Evolutionary conservation across 2,888 invertebrate genomes (phyloP).

Genomic region (Thereva nobilitata): DNA sequence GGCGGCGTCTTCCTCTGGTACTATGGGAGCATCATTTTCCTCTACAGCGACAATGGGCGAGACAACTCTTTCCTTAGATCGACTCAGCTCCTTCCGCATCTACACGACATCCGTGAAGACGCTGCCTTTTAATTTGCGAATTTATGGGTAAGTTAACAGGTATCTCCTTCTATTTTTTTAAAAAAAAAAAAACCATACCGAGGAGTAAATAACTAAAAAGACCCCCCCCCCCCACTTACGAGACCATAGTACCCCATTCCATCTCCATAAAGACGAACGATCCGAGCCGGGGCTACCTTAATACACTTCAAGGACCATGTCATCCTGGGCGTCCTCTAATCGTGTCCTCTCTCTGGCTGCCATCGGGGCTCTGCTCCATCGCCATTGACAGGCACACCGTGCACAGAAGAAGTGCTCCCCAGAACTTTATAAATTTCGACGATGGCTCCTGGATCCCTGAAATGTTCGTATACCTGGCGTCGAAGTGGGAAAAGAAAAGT

Average conservation of each 20-base stretch:
- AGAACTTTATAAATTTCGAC: constrained; percentile 24
- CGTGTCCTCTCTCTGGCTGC: neutral
- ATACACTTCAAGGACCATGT: constrained; percentile 24
- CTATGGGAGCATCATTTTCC: constrained; percentile 34
- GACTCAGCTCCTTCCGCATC: constrained; percentile 56
- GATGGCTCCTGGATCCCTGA: constrained; percentile 3
- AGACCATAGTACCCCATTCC: neutral
- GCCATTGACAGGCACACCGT: neutral
- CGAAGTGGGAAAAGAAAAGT: neutral
- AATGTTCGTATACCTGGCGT: neutral
- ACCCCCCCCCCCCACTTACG: too few relatives aligned
- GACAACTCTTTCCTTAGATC: constrained; percentile 54
- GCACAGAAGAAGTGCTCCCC: constrained; percentile 22
- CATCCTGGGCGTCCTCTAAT: constrained; percentile 9
- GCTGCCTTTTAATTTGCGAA: constrained; percentile 57
- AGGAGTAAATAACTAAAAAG: neutral
- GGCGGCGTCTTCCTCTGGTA: constrained; percentile 40
- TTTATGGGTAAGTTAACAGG: constrained; percentile 55
- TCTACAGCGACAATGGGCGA: constrained; percentile 39
- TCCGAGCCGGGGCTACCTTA: neutral
- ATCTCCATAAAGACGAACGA: constrained; percentile 14
- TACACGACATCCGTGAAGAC: constrained; percentile 58
- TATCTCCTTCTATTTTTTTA: neutral
- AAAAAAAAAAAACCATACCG: too few relatives aligned
- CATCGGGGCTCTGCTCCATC: too few relatives aligned